phyloP scores from a whole-genome alignment of 2,113 vertebrate genomes.

The Sapajus apella region DNA sequence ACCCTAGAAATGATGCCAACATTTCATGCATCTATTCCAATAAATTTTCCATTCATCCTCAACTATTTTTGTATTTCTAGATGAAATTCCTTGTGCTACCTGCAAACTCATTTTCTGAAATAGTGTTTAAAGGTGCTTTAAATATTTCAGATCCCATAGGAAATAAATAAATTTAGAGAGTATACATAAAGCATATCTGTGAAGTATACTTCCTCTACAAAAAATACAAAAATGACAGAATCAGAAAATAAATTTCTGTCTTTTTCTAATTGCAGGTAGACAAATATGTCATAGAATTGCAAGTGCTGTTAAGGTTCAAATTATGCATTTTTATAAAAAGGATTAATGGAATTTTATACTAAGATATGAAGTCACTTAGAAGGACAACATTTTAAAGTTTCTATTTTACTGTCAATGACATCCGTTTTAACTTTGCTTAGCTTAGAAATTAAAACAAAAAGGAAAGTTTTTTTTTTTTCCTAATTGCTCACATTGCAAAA shows the following conservation, averaged over 20 bases:
- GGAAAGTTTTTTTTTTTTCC: background rate
- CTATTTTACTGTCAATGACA: slow-evolving; percentile 39
- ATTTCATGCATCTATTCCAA: slow-evolving; percentile 4
- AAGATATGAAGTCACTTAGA: slow-evolving; percentile 15
- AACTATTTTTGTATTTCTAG: slow-evolving; percentile 52
- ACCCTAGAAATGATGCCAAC: background rate
- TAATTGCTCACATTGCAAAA: slow-evolving; percentile 60
- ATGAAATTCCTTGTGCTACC: slow-evolving; percentile 51
- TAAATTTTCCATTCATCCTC: slow-evolving; percentile 45
- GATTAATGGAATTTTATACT: slow-evolving; percentile 46
- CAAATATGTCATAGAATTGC: background rate
- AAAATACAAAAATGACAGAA: slow-evolving; percentile 41
- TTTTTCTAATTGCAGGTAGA: background rate
- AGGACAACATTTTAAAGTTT: slow-evolving; percentile 26
- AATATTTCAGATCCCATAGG: slow-evolving; percentile 48
- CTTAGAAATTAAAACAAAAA: slow-evolving; percentile 69
- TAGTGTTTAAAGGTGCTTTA: slow-evolving; percentile 55
- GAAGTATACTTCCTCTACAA: background rate
- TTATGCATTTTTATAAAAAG: slow-evolving; percentile 21
- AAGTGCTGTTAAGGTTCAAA: background rate
- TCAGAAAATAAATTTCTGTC: slow-evolving; percentile 30
- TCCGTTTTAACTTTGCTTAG: slow-evolving; percentile 62
- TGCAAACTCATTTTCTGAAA: slow-evolving; percentile 48
- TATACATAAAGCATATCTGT: slow-evolving; percentile 36
- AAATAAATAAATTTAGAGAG: slow-evolving; percentile 58